Percentiles rank a stretch among this genome's conserved stretches.
Evolutionary conservation across 2,888 invertebrate genomes (phyloP).

Genomic region (Ectemnius cavifrons): DNA sequence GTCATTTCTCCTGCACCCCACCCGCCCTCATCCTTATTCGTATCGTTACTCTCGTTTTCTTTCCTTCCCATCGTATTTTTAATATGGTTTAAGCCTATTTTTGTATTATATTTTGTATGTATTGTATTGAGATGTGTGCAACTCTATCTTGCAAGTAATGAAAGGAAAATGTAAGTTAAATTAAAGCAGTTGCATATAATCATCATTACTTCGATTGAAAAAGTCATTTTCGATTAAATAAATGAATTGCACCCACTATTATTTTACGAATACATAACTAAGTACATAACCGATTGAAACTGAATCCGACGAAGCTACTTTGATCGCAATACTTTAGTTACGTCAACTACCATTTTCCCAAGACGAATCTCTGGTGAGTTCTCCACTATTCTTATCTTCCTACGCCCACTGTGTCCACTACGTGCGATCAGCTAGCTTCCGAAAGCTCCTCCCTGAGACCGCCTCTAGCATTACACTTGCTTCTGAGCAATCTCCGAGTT

Average conservation of each 20-base stretch:
- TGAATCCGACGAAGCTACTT: no score
- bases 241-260: no score
- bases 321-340: background rate
- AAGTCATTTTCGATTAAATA: no score
- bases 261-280: no score
- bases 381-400: background rate
- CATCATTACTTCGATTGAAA: no score
- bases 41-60: background rate
- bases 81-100: no score
- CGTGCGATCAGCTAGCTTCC: constrained; percentile 7
- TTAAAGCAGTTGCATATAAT: no score
- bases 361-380: background rate
- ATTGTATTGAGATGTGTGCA: no score
- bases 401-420: background rate
- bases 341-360: background rate
- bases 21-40: constrained; percentile 16
- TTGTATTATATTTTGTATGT: no score
- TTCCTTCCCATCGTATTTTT: background rate
- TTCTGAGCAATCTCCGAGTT: background rate
- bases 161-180: no score
- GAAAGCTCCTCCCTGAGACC: constrained; percentile 18
- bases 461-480: background rate
- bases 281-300: no score
- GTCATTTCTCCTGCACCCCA: constrained; percentile 16
- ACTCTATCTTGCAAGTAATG: no score